Base-by-base conservation (phyloP, 2,113 vertebrate genomes). In the Poicephalus meyeri region DNA sequence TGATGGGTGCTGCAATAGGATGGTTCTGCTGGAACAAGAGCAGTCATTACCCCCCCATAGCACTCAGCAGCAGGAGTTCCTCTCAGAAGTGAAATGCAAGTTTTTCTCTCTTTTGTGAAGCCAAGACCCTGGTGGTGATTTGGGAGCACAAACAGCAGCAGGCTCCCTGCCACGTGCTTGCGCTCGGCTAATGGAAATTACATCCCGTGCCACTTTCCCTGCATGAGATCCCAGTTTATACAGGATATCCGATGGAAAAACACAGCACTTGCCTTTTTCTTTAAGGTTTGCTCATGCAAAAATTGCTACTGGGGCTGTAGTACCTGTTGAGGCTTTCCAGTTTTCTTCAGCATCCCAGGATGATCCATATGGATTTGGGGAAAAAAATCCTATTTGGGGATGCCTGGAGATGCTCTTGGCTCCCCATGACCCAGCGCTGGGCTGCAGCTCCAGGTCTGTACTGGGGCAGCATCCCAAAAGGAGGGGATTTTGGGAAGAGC, bases 401-500 rank as follows among this genome's bases (percentile, higher is more conserved):
- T 0, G 0, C 53, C 31, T 52, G 37, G 60, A 56, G 50, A 44
- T 78, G 73, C 69, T 91, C 44, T 61, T 61, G 86, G 37, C 44
- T 83, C 65, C 44, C 31, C 2, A 4, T 61, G 86, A 79, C 53
- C 89, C 74, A 53, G 60, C 0, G 0, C 53, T 80, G 76, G 80
- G 74, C 80, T 69, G 71, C 76, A 88, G 69, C 44, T 93, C 80
- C 7, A 5, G 50, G 35, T 47, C 42, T 65, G 50, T 76, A 17
- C 68, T 17, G 42, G 66, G 60, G 42, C 86, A 91, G 55, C 52
- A 77, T 86, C 69, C 92, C 89, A 94, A 73, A 74, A 92, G 60
- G 80, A 95, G 47, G 31, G 79, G 85, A 87, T 95, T 84, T 95
- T 0, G 16, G 82, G 81, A 93, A 85, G 41, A 88, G 81, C 60